Evolutionary conservation across 2,113 vertebrate species (phyloP).

Genomic region (Nesogale talazaci): DNA sequence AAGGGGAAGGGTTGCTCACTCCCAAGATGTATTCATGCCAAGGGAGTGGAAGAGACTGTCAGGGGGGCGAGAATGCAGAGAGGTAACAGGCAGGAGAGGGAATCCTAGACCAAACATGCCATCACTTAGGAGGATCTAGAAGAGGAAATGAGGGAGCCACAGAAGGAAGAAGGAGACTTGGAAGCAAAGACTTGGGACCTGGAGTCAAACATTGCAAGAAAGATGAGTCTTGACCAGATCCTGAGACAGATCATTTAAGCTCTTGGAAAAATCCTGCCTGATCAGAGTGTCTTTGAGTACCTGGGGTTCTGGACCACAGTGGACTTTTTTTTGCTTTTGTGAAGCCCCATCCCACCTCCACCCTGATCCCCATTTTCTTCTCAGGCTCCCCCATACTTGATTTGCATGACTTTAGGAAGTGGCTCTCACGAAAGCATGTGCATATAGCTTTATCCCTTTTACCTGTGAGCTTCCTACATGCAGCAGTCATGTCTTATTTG

Average conservation of each 20-base stretch:
- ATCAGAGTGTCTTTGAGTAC: no score
- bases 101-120: not conserved
- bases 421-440: not conserved
- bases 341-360: not conserved
- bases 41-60: not conserved
- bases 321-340: not conserved
- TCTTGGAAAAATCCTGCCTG: no score
- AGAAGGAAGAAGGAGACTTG: not conserved
- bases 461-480: not conserved
- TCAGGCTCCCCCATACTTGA: not conserved
- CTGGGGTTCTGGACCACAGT: no score
- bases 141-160: not conserved
- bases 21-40: not conserved
- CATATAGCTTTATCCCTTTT: not conserved
- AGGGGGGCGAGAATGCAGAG: not conserved
- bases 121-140: not conserved
- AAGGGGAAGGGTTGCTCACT: rapidly evolving
- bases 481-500: not conserved
- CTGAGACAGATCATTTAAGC: no score
- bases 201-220: not conserved
- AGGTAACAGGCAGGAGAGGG: not conserved
- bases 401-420: not conserved
- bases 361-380: not conserved
- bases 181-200: not conserved
- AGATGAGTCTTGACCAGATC: no score